Evolutionary conservation across 2,113 vertebrate genomes (phyloP), one percentile per base, ranked within the genome.

Genomic region (Otis tarda): DNA sequence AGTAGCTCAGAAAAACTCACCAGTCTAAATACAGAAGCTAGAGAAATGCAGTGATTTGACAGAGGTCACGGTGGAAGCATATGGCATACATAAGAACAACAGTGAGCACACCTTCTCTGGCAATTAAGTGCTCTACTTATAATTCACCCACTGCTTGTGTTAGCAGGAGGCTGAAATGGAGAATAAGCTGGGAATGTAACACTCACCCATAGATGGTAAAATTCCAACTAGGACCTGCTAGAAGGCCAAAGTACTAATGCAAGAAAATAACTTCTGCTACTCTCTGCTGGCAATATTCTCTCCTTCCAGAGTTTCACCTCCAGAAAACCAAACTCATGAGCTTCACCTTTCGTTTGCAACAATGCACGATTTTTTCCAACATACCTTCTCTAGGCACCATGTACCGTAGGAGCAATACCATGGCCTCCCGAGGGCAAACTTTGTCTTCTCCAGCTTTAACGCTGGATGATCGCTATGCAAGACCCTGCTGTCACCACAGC

Each of bases 371-470:
- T 39, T 39, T 49, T 53, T 16, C 41, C 52, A 25, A 7, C 9
- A 4, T 3, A 8, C 19, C 33, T 55, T 25, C 14, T 35, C 64
- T 25, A 7, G 14, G 25, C 33, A 49, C 27, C 35, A 16, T 0
- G 0, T 37, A 59, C 22, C 25, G 31, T 1, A 25, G n/a, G 16
- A 56, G 7, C 18, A 59, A 6, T 9, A 50, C 13, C 20, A 37
- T 0, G 0, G 31, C 14, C 39, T 37, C 3, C 16, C 52, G 35
- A 2, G 7, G 49, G 4, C 15, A 41, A 61, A 19, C 64, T 43
- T 13, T 31, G 6, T 31, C 28, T 76, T 45, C 37, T 69, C 45
- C 65, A 84, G 39, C 30, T 64, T 25, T 47, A 37, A 43, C 47
- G 30, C 27, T 35, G 27, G 33, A 43, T 9, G 14, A 53, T 37